phyloP scores from a whole-genome alignment of 2,888 invertebrate genomes.

The Acleris holmiana region DNA sequence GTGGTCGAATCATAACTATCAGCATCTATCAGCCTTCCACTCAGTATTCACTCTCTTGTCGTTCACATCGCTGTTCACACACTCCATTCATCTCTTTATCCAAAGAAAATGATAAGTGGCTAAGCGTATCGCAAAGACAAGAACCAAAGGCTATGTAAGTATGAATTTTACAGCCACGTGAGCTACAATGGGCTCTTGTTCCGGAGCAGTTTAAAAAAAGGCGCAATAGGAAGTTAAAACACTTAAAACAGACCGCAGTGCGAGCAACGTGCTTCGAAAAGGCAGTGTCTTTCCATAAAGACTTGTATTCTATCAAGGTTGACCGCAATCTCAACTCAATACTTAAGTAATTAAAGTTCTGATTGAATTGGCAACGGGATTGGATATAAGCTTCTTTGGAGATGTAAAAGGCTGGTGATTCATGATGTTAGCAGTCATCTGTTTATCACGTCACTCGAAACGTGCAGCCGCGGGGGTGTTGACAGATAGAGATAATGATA shows the following conservation, averaged over 20 bases:
- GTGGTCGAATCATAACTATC: too few relatives aligned
- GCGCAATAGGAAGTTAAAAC: not conserved
- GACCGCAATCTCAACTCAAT: not conserved
- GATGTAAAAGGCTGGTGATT: not conserved
- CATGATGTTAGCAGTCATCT: not conserved
- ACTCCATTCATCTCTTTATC: too few relatives aligned
- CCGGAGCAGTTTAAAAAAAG: too few relatives aligned
- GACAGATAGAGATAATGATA: slow-evolving; percentile 1
- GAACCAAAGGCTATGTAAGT: too few relatives aligned
- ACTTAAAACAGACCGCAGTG: not conserved
- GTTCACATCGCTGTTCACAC: too few relatives aligned
- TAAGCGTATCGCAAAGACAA: too few relatives aligned
- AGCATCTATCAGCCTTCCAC: too few relatives aligned
- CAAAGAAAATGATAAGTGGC: too few relatives aligned
- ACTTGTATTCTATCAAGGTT: not conserved
- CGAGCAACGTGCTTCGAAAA: not conserved
- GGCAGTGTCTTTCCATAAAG: not conserved
- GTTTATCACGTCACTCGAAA: slow-evolving; percentile 23
- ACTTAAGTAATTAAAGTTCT: not conserved
- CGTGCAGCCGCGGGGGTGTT: slow-evolving; percentile 15
- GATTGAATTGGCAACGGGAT: not conserved
- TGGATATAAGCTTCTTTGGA: not conserved
- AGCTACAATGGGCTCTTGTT: too few relatives aligned
- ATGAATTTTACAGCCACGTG: too few relatives aligned
- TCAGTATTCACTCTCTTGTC: too few relatives aligned